Evolutionary conservation across 2,797 vertebrate genomes (phyloP), one percentile per base, ranked within the genome.

Genomic region (Scleropages formosus): DNA sequence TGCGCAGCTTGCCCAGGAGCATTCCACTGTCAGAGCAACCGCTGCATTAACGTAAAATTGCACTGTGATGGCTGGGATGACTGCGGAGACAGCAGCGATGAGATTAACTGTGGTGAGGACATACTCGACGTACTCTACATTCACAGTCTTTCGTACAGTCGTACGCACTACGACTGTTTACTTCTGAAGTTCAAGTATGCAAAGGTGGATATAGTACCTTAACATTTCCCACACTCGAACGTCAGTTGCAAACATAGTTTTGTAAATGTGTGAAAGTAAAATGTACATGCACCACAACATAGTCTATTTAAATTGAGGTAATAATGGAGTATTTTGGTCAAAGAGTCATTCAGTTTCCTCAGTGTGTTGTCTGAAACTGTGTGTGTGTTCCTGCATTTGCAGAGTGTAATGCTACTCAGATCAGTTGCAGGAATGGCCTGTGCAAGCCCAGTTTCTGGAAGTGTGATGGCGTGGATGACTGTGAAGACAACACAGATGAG

Each of bases 51-150:
- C 0, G 9, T 6, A 0, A 16, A 56, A 0, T 86, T 94, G 83
- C 83, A 8, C 51, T 99, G 97, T 0, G 96, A 99, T 0, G 96
- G 96, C n/a, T 98, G 95, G 95, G 89, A 95, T 0, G 96, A 99
- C 85, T 99, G 97, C 0, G 87, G 93, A 0, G 97, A 98, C 24
- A 86, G 86, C 88, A 95, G 90, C 0, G 97, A 99, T 0, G 97
- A 99, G 82, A 0, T 27, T 0, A 4, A 81, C 0, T 99, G 96
- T 90, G 51, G 96, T 99, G 82, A 92, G 94, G 89, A 61, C 53
- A 27, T 16, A 7, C 49, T 26, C 16, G 89, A 61, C 53, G 27
- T 16, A 7, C 49, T 26, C 16, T 18, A 3, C 24, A 10, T 24
- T 20, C 26, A 16, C 49, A 60, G 63, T n/a, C 53, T 51, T 51